Evolutionary conservation across 2,888 invertebrate species (phyloP).

Genomic region (Pyrocoelia pectoralis): DNA sequence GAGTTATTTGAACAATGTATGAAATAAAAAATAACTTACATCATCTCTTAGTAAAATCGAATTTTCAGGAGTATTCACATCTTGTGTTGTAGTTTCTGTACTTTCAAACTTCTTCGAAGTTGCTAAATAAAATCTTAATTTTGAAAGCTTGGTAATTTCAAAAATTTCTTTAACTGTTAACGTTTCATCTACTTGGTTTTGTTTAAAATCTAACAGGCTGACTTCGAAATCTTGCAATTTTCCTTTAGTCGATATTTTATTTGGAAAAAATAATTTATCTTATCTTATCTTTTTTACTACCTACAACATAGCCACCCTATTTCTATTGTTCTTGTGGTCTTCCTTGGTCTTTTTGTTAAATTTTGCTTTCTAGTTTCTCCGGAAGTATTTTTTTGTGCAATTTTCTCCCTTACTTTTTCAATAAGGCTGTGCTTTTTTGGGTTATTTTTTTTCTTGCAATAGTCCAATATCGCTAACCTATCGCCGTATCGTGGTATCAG

Average conservation of each 20-base stretch:
- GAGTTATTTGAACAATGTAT: no score
- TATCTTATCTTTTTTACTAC: neutral
- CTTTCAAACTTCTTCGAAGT: neutral
- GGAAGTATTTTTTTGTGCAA: neutral
- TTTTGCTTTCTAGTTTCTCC: neutral
- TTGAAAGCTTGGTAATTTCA: neutral
- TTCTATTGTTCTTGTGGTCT: constrained; percentile 4
- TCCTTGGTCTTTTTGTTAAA: neutral
- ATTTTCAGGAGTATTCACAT: no score
- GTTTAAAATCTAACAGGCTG: neutral
- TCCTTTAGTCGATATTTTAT: neutral
- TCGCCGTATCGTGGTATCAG: no score
- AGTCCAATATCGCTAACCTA: no score
- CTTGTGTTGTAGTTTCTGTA: no score
- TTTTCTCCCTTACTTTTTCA: neutral
- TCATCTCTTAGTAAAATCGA: no score
- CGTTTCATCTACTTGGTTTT: neutral
- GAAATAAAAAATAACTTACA: no score
- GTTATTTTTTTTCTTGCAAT: neutral
- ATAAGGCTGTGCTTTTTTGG: neutral
- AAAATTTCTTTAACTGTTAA: constrained; percentile 13
- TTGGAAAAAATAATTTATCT: constrained; percentile 4
- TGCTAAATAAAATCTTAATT: constrained; percentile 12
- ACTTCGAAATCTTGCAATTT: neutral
- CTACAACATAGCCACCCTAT: neutral